These are phyloP conservation scores for Marmota monax DNA, from an alignment of 2,113 vertebrate genomes.

Conservation along the genomic window DNA sequence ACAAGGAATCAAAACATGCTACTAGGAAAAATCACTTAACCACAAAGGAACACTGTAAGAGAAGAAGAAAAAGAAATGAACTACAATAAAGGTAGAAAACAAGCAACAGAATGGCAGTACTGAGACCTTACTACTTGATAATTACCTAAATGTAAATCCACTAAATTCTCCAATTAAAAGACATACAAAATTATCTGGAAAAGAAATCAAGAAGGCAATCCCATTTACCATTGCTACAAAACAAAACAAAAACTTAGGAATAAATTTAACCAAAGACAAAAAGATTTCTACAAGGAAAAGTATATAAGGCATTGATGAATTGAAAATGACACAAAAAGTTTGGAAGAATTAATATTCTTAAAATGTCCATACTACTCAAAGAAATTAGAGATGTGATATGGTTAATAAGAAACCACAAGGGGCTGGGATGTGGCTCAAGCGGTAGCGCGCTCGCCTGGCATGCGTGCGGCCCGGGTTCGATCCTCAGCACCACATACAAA, in stretches of 20 bases:
- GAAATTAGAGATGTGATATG: no score
- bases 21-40: neutral
- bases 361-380: no score
- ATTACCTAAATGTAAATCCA: neutral
- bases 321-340: neutral
- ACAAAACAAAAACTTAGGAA: neutral
- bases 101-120: neutral
- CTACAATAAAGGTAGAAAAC: neutral
- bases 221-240: no score
- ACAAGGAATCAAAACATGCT: neutral
- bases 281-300: neutral
- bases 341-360: no score
- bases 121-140: neutral
- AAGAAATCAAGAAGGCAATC: neutral
- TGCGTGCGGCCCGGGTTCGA: no score
- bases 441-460: no score
- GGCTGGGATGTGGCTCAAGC: no score
- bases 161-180: neutral
- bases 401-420: neutral
- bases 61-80: neutral
- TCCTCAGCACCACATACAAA: no score
- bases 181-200: neutral
- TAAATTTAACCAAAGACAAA: neutral
- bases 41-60: neutral
- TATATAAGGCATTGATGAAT: neutral